Percentiles rank a stretch among this genome's conserved stretches.
Conservation (phyloP, 2,888 invertebrate genomes). For the Hyles lineata region DNA sequence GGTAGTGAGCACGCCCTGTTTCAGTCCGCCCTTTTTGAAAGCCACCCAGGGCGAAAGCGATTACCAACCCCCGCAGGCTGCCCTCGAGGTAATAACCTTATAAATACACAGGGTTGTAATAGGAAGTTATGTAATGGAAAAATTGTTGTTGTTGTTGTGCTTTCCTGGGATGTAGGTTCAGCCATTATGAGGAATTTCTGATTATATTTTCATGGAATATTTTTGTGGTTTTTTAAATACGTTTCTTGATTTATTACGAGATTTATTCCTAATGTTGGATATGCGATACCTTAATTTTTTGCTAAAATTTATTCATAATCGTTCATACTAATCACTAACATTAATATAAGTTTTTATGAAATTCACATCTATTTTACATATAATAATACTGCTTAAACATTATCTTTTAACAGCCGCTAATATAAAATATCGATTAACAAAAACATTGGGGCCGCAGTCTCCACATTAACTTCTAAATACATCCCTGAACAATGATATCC, state of each 20-base stretch:
- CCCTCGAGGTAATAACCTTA: constrained; percentile 59
- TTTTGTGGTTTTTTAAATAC: too few relatives aligned
- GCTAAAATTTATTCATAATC: too few relatives aligned
- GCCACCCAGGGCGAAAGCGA: constrained; percentile 65
- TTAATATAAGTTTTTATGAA: too few relatives aligned
- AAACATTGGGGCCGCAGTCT: not conserved
- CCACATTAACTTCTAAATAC: not conserved
- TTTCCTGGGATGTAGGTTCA: not conserved
- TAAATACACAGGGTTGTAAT: constrained; percentile 43
- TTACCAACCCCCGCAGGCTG: constrained; percentile 50
- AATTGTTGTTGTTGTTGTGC: not conserved
- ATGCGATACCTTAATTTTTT: too few relatives aligned
- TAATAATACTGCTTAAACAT: too few relatives aligned
- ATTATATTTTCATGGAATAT: too few relatives aligned
- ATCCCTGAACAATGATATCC: constrained; percentile 45
- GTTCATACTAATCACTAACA: too few relatives aligned
- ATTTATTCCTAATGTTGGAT: too few relatives aligned
- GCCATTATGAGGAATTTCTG: too few relatives aligned
- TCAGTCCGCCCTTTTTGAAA: constrained; percentile 47
- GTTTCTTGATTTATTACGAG: too few relatives aligned
- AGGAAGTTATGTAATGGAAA: not conserved
- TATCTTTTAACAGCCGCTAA: not conserved
- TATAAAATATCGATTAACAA: not conserved
- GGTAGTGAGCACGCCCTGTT: constrained; percentile 54
- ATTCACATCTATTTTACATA: too few relatives aligned